phyloP scores from a whole-genome alignment of 1,140 invertebrate species.

The Magallana ariakensis region DNA sequence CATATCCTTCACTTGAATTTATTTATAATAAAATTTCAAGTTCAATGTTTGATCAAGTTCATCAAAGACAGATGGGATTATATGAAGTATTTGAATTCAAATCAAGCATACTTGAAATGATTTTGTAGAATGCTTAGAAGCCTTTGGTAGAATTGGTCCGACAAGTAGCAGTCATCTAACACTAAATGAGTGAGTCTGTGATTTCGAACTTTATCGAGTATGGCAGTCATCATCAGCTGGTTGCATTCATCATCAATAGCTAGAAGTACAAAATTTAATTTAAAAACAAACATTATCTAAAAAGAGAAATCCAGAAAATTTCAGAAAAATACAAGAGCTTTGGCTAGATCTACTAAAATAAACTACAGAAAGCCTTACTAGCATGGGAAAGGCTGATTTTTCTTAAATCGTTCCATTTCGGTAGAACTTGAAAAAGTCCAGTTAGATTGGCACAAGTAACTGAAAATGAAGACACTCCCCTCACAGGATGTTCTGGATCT shows the following conservation, averaged over 20 bases:
- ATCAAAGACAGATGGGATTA: no score
- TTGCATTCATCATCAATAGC: conserved; percentile 2
- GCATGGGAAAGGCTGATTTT: conserved; percentile 40
- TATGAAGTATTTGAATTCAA: no score
- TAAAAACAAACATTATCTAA: no score
- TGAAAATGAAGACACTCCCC: conserved; percentile 1
- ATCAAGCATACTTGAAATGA: conserved; percentile 33
- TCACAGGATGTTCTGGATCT: conserved; percentile 8
- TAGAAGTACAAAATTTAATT: background rate
- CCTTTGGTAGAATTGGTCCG: conserved; percentile 30
- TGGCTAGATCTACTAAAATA: no score
- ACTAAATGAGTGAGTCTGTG: conserved; percentile 42
- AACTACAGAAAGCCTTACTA: background rate
- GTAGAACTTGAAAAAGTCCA: conserved; percentile 29
- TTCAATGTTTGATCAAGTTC: no score
- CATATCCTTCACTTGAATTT: no score
- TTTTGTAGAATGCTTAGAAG: conserved; percentile 38
- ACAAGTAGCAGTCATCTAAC: conserved; percentile 38
- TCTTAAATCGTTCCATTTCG: conserved; percentile 36
- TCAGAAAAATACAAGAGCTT: no score
- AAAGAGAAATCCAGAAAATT: no score
- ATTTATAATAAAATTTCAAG: no score
- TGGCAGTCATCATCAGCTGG: background rate
- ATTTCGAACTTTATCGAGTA: conserved; percentile 33
- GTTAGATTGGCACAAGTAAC: conserved; percentile 9